A percentile compares a stretch with the other conserved stretches of the same genome.
phyloP scores from a whole-genome alignment of 2,888 invertebrate species.

The Stenurella melanura region DNA sequence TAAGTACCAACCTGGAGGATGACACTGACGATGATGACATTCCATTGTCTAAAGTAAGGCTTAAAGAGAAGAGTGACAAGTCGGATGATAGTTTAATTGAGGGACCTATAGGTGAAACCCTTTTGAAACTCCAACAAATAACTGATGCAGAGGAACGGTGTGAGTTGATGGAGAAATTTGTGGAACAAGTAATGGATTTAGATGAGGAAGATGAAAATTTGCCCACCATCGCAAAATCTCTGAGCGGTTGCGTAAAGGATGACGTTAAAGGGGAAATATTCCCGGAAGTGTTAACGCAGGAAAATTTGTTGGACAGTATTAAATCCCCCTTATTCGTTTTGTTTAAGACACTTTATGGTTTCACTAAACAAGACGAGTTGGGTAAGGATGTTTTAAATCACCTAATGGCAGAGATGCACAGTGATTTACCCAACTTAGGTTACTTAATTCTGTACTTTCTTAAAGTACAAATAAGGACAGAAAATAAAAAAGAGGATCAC shows the following conservation, averaged over 20 bases:
- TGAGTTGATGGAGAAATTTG: conserved; percentile 75
- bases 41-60: conserved; percentile 85
- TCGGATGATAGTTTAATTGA: conserved; percentile 73
- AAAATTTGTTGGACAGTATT: conserved; percentile 84
- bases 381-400: conserved; percentile 85
- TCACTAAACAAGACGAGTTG: conserved; percentile 81
- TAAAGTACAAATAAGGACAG: conserved; percentile 82
- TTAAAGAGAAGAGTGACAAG: conserved; percentile 75
- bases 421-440: conserved; percentile 83
- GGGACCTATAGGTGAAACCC: conserved; percentile 76
- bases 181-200: conserved; percentile 75
- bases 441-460: conserved; percentile 92
- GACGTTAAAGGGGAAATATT: conserved; percentile 73
- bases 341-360: conserved; percentile 87
- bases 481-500: conserved; percentile 74
- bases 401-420: conserved; percentile 87
- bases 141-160: conserved; percentile 77
- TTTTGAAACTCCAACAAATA: conserved; percentile 77
- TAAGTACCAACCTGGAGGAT: conserved; percentile 74
- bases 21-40: conserved; percentile 86
- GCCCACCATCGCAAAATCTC: conserved; percentile 76
- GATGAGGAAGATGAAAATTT: conserved; percentile 78
- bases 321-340: conserved; percentile 88
- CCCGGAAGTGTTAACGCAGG: conserved; percentile 77
- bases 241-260: conserved; percentile 76